Evolutionary conservation across 2,888 invertebrate genomes (phyloP).

Genomic region (Polyommatus iphigenia): DNA sequence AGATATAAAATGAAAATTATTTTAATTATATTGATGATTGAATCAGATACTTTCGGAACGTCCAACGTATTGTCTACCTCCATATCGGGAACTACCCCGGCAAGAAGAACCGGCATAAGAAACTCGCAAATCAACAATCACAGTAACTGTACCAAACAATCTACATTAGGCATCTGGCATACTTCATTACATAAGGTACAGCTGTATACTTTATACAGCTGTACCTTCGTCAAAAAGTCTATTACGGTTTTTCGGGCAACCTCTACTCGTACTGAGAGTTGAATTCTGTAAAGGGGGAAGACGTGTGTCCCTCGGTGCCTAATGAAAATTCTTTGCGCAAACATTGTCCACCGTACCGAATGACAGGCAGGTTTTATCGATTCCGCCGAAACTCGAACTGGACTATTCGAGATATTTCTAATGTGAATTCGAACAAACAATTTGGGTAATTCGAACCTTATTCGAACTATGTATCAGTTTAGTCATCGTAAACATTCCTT

Average conservation of each 20-base stretch:
- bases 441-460: not conserved
- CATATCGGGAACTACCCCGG: no score
- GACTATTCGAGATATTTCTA: conserved; percentile 21
- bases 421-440: conserved; percentile 7
- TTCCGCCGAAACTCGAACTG: conserved; percentile 27
- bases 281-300: conserved; percentile 36
- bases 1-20: no score
- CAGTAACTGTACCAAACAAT: not conserved
- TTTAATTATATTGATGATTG: no score
- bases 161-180: no score
- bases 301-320: conserved; percentile 43
- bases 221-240: conserved; percentile 6
- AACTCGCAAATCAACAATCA: no score
- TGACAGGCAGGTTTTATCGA: conserved; percentile 44
- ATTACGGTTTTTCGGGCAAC: not conserved
- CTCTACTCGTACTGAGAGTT: not conserved
- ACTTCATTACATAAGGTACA: not conserved
- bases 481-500: not conserved
- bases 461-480: not conserved
- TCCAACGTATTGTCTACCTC: no score
- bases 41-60: not conserved
- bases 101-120: no score
- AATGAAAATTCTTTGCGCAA: conserved; percentile 50
- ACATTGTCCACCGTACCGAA: conserved; percentile 43
- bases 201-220: no score